Conservation (phyloP, 2,888 invertebrate genomes). For the Cosmorhoe ocellata region DNA sequence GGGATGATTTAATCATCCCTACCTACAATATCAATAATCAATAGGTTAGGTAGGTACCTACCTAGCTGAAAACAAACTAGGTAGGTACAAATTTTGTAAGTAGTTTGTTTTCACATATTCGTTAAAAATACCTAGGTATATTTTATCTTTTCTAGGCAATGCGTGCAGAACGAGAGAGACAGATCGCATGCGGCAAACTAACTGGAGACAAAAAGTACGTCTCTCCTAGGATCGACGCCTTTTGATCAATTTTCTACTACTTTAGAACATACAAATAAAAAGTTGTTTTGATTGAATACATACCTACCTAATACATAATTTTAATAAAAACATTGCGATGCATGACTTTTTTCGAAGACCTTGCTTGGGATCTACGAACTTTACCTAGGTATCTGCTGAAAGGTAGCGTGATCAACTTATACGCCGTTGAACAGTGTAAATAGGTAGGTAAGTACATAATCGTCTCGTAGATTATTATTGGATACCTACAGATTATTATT, state of each 20-base stretch:
- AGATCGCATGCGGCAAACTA: constrained; percentile 82
- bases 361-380: constrained; percentile 43
- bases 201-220: constrained; percentile 79
- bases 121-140: too few species aligned
- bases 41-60: too few species aligned
- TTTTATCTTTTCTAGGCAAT: constrained; percentile 36
- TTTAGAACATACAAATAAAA: constrained; percentile 14
- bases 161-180: constrained; percentile 81
- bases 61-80: too few species aligned
- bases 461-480: constrained; percentile 24
- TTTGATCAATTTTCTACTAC: constrained; percentile 24
- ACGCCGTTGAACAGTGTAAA: constrained; percentile 27
- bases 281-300: constrained; percentile 54
- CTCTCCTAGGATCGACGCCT: constrained; percentile 81
- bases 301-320: too few species aligned
- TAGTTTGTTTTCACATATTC: too few species aligned
- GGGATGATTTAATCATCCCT: too few species aligned
- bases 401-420: constrained; percentile 38
- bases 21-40: too few species aligned
- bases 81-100: too few species aligned
- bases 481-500: constrained; percentile 12
- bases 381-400: too few species aligned
- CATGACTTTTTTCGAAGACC: constrained; percentile 41
- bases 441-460: constrained; percentile 25
- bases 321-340: constrained; percentile 33